Evolutionary conservation across 30 jellyfish, hydroid and myxozoan species (phyloP).

Genomic region (Clytia hemisphaerica): DNA sequence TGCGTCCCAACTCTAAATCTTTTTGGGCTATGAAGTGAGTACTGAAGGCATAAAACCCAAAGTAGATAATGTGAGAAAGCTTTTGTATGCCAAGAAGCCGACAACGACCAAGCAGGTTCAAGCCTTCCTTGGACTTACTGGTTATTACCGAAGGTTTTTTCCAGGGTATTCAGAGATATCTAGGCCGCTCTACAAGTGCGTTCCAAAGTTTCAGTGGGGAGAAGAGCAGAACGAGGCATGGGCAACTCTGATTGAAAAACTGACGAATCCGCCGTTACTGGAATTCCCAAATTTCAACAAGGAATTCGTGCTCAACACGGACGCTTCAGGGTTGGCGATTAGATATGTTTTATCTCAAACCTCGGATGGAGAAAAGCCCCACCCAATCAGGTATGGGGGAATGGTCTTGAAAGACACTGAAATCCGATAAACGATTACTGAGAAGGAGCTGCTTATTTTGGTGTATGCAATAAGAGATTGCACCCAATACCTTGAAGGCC

Average conservation of each 20-base stretch:
- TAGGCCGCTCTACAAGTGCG: no score
- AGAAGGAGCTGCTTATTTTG: conserved; percentile 39
- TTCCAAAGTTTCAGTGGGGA: no score
- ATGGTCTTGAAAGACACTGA: no score
- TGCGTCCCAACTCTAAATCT: conserved; percentile 10
- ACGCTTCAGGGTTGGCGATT: no score
- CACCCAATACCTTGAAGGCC: conserved; percentile 40
- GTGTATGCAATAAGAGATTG: conserved; percentile 44
- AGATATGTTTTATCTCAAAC: conserved; percentile 53
- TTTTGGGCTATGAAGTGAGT: conserved; percentile 28
- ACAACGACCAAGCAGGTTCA: not conserved
- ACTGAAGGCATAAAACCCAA: conserved; percentile 20
- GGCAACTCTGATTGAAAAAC: no score
- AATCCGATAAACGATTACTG: conserved; percentile 26
- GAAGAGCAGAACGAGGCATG: no score
- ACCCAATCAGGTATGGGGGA: no score
- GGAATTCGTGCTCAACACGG: no score
- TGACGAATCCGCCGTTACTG: no score
- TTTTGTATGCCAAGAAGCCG: not conserved
- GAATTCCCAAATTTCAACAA: no score
- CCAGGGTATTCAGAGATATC: no score
- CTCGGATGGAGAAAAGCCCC: conserved; percentile 26
- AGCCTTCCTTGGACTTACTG: not conserved
- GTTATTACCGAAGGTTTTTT: not conserved
- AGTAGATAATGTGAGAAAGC: conserved; percentile 13